Evolutionary conservation across 2,113 vertebrate species (phyloP).

Genomic region (Ageneiosus marmoratus): DNA sequence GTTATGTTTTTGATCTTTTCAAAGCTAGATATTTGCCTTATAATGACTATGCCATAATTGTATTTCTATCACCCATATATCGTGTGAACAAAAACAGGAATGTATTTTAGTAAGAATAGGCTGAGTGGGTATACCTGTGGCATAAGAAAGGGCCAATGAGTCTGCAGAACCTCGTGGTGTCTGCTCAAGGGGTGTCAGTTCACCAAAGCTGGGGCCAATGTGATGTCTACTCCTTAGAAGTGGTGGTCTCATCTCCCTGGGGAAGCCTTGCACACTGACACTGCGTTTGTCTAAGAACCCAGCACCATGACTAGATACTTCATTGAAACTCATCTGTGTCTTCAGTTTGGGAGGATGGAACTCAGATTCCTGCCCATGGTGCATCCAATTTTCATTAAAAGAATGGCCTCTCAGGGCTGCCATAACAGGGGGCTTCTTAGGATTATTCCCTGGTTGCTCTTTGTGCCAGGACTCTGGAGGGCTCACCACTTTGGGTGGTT

Average conservation of each 20-base stretch:
- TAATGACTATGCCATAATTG: background rate
- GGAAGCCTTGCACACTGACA: conserved; percentile 88
- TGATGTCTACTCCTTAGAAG: conserved; percentile 88
- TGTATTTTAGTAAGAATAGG: conserved; percentile 45
- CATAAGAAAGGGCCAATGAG: conserved; percentile 87
- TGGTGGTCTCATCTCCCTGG: conserved; percentile 68
- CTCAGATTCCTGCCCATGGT: conserved; percentile 81
- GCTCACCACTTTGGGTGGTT: conserved; percentile 64
- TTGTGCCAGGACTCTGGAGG: conserved; percentile 86
- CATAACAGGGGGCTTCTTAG: conserved; percentile 84
- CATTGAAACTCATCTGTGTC: conserved; percentile 89
- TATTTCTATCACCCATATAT: background rate
- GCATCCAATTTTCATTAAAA: conserved; percentile 86
- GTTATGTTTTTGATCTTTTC: background rate
- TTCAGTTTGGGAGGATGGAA: conserved; percentile 85
- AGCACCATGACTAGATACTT: conserved; percentile 78
- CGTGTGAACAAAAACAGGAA: background rate
- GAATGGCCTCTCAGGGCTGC: conserved; percentile 87
- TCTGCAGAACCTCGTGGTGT: conserved; percentile 93
- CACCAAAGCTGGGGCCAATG: conserved; percentile 89
- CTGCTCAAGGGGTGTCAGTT: conserved; percentile 87
- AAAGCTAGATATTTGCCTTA: background rate
- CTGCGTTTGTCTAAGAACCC: conserved; percentile 86
- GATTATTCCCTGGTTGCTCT: conserved; percentile 79
- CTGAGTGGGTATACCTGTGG: conserved; percentile 77